Conservation (phyloP, 1,140 invertebrate genomes). For the Nebria ingens region DNA sequence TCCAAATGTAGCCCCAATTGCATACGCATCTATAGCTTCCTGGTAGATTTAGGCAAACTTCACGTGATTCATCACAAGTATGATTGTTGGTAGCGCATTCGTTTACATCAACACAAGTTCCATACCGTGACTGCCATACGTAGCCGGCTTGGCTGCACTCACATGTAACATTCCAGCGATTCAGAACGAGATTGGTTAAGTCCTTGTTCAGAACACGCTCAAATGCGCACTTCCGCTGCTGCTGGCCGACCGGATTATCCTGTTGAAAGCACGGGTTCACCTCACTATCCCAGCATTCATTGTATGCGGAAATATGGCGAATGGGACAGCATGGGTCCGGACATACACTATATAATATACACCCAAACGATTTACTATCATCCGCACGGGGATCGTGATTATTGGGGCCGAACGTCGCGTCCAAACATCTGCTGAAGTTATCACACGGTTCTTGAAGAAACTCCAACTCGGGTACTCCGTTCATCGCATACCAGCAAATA, state of each 20-base stretch:
- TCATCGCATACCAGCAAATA: conserved; percentile 55
- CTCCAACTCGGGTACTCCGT: conserved; percentile 37
- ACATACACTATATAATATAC: conserved; percentile 53
- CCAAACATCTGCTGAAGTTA: conserved; percentile 47
- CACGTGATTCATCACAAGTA: conserved; percentile 33
- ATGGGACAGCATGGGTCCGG: conserved; percentile 50
- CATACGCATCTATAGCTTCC: conserved; percentile 43
- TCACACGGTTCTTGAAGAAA: conserved; percentile 45
- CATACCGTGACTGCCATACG: conserved; percentile 45
- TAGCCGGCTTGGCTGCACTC: conserved; percentile 39
- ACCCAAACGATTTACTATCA: conserved; percentile 43
- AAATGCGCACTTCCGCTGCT: conserved; percentile 35
- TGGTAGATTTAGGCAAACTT: conserved; percentile 47
- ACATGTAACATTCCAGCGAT: conserved; percentile 50
- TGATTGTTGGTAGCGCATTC: conserved; percentile 40
- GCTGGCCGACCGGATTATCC: conserved; percentile 25
- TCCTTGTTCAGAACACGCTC: conserved; percentile 39
- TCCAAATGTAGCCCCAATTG: conserved; percentile 36
- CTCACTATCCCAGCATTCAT: conserved; percentile 31
- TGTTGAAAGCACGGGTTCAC: conserved; percentile 39
- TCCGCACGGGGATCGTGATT: conserved; percentile 43
- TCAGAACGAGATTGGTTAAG: conserved; percentile 38
- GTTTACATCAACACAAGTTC: conserved; percentile 51
- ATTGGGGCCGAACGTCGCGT: conserved; percentile 30
- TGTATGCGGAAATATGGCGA: conserved; percentile 34